phyloP scores from a whole-genome alignment of 2,888 invertebrate genomes.

The Drosophila dives region DNA sequence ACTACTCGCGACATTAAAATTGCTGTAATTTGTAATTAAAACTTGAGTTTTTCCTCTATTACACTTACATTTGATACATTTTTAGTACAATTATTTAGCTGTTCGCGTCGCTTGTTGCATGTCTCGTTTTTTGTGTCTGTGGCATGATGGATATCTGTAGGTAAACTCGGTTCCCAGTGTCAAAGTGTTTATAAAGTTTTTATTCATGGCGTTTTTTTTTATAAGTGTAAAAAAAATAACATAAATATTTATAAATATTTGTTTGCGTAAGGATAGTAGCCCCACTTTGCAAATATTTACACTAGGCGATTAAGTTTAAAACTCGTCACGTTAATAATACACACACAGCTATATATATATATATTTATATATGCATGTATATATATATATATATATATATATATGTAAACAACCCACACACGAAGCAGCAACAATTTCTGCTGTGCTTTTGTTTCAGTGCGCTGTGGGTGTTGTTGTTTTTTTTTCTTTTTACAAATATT shows the following conservation, averaged over 20 bases:
- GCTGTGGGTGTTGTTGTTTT: slow-evolving; percentile 56
- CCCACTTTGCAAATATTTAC: not conserved
- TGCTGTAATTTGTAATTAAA: slow-evolving; percentile 78
- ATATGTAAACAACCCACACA: slow-evolving; percentile 26
- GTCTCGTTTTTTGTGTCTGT: slow-evolving; percentile 48
- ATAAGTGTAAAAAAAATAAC: not conserved
- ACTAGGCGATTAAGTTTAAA: not conserved
- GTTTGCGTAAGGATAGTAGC: not conserved
- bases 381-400: not conserved
- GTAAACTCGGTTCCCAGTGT: slow-evolving; percentile 42
- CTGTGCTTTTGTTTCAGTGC: slow-evolving; percentile 24
- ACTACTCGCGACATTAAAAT: slow-evolving; percentile 42
- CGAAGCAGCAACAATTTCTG: slow-evolving; percentile 6
- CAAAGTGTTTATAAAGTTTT: slow-evolving; percentile 33
- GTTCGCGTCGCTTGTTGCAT: slow-evolving; percentile 58
- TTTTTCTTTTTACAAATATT: slow-evolving; percentile 45
- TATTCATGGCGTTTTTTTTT: not conserved
- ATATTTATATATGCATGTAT: not conserved
- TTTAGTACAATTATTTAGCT: slow-evolving; percentile 55
- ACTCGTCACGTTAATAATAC: slow-evolving; percentile 1
- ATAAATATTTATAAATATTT: not conserved
- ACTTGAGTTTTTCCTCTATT: slow-evolving; percentile 55
- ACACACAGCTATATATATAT: not conserved
- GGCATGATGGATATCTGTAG: slow-evolving; percentile 2
- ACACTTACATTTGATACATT: slow-evolving; percentile 42